Conservation (phyloP, 2,113 vertebrate genomes). For the Myotis davidii region DNA sequence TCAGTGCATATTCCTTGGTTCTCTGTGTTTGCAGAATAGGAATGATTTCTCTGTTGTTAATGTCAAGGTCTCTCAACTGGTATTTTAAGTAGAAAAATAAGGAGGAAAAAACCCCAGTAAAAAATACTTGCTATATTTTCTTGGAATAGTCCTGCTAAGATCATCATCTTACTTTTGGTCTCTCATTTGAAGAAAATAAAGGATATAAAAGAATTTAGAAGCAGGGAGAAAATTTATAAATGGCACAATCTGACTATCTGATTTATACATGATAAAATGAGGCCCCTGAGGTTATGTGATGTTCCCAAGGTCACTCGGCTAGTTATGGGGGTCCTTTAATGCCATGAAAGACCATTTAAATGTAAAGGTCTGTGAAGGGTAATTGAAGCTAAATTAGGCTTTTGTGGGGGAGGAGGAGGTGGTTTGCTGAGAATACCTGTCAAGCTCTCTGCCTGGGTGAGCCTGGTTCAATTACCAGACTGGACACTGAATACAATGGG, state of each 20-base stretch:
- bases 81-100: slow-evolving; percentile 25
- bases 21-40: not conserved
- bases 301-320: not conserved
- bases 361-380: not conserved
- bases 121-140: not conserved
- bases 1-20: not conserved
- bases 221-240: not conserved
- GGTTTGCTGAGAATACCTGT: not conserved
- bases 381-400: not conserved
- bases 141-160: not conserved
- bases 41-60: not conserved
- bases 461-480: not conserved
- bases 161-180: not conserved
- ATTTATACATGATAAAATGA: not conserved
- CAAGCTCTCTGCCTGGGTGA: not conserved
- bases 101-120: not conserved
- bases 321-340: not conserved
- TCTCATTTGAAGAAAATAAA: not conserved
- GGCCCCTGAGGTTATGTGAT: not conserved
- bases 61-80: not conserved
- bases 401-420: too few relatives aligned
- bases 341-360: not conserved
- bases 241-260: not conserved
- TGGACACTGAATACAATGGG: not conserved
- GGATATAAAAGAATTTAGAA: not conserved